Evolutionary conservation across 1,140 invertebrate genomes (phyloP).

Genomic region (Drosophila nikananu): DNA sequence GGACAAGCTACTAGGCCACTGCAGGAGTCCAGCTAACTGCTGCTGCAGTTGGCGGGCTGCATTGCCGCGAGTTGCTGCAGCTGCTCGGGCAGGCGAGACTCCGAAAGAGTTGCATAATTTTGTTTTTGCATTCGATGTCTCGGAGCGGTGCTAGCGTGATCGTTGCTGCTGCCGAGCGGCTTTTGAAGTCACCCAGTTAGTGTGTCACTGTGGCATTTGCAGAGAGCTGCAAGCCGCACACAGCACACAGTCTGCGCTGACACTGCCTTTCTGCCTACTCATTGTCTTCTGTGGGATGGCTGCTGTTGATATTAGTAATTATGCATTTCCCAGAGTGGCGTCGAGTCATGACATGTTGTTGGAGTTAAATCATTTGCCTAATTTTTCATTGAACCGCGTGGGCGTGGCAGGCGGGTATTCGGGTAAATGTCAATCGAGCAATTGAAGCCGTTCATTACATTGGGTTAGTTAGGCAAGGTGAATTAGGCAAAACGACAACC

Average conservation of each 20-base stretch:
- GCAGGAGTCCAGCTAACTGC: slow-evolving; percentile 41
- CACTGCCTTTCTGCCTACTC: slow-evolving; percentile 51
- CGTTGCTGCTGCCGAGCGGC: slow-evolving; percentile 35
- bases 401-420: slow-evolving; percentile 24
- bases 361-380: slow-evolving; percentile 45
- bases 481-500: slow-evolving; percentile 3
- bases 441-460: slow-evolving; percentile 13
- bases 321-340: slow-evolving; percentile 62
- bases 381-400: slow-evolving; percentile 41
- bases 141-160: slow-evolving; percentile 22
- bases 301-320: slow-evolving; percentile 73
- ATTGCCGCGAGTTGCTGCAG: slow-evolving; percentile 37
- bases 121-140: slow-evolving; percentile 51
- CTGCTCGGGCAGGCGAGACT: slow-evolving; percentile 50
- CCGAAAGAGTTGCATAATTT: slow-evolving; percentile 67
- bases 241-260: slow-evolving; percentile 17
- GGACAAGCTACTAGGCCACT: slow-evolving; percentile 18
- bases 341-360: slow-evolving; percentile 51
- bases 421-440: slow-evolving; percentile 37
- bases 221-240: slow-evolving; percentile 27
- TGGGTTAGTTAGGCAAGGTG: slow-evolving; percentile 11
- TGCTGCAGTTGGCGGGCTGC: slow-evolving; percentile 1
- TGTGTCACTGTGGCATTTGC: slow-evolving; percentile 78
- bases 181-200: slow-evolving; percentile 77
- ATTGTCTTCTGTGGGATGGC: slow-evolving; percentile 47